Evolutionary conservation across 2,888 invertebrate genomes (phyloP), one percentile per base, ranked within the genome.

Genomic region (Thera obeliscata): DNA sequence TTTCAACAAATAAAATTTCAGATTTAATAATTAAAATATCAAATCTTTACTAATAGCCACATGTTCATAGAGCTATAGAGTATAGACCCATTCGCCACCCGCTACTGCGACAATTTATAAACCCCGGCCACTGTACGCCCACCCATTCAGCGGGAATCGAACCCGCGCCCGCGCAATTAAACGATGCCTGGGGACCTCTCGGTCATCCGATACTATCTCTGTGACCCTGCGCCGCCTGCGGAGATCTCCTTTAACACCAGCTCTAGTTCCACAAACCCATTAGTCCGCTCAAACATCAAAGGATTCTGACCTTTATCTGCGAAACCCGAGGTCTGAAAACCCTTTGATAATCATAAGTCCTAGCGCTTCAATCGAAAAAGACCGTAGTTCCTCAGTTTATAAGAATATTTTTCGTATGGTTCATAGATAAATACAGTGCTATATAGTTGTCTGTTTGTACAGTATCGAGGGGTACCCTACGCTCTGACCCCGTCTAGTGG

Each of bases 51-150:
- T 38, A 56, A 8, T 41, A 41, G 9, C 8, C 7, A 41, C 12
- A 61, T 61, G 43, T 4, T 61, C 46, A 35, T 63, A 43, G 52
- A 54, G 5, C 43, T 5, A 43, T 59, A 49, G 43, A 49, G 50
- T 46, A 46, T 46, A 46, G 33, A 52, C 33, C 33, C 35, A 54
- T 48, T 61, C 55, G 80, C 86, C 85, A 85, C 86, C 86, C 87
- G 89, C 89, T 89, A 90, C 89, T 77, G 87, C 83, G 80, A 78
- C 85, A 79, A 89, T 89, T 88, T 87, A 89, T 89, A 87, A 87
- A 81, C 75, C 77, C 79, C 76, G 82, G 83, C 84, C 81, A 77
- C 82, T 76, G 80, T 77, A 86, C 89, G 88, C 90, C 89, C 88
- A 88, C 88, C 85, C 84, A 82, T 84, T 83, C 85, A 80, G 79